phyloP scores from a whole-genome alignment of 2,888 invertebrate genomes.

The Drosophila algonquin region DNA sequence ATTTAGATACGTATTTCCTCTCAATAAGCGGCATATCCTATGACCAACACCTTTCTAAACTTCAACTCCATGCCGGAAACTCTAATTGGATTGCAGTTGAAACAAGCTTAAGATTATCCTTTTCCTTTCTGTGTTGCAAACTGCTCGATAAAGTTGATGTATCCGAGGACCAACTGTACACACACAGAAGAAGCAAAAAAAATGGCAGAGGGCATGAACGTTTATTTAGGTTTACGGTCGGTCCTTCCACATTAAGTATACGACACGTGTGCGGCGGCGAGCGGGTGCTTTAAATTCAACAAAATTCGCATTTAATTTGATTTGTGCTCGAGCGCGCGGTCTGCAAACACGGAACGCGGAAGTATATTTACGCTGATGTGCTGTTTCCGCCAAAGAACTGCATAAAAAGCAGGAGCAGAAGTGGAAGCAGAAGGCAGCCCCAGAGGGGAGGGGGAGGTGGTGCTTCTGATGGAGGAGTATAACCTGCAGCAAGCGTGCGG shows the following conservation, averaged over 20 bases:
- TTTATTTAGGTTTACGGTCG: conserved; percentile 53
- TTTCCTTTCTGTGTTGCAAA: conserved; percentile 17
- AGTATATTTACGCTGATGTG: conserved; percentile 22
- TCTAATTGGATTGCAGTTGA: neutral
- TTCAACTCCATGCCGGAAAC: neutral
- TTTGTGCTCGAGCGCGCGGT: conserved; percentile 36
- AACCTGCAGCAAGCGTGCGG: conserved; percentile 19
- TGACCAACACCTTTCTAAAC: neutral
- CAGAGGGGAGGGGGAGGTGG: conserved; percentile 6
- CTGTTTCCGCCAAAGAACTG: conserved; percentile 25
- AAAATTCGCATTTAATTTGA: conserved; percentile 59
- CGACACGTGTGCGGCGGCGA: conserved; percentile 27
- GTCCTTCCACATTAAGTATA: conserved; percentile 33
- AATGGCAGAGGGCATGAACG: conserved; percentile 31
- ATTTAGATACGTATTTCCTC: neutral
- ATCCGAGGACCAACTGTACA: conserved; percentile 4
- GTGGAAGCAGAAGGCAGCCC: conserved; percentile 35
- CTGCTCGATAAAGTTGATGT: conserved; percentile 30
- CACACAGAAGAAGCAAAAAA: neutral
- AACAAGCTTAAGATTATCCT: neutral
- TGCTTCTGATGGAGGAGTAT: neutral
- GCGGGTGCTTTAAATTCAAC: conserved; percentile 32
- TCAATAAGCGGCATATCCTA: too few relatives aligned
- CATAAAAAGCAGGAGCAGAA: conserved; percentile 18
- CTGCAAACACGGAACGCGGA: conserved; percentile 32